These are phyloP conservation scores for Agrypnia vestita DNA, from an alignment of 1,140 invertebrate genomes.

Conservation along the genomic window DNA sequence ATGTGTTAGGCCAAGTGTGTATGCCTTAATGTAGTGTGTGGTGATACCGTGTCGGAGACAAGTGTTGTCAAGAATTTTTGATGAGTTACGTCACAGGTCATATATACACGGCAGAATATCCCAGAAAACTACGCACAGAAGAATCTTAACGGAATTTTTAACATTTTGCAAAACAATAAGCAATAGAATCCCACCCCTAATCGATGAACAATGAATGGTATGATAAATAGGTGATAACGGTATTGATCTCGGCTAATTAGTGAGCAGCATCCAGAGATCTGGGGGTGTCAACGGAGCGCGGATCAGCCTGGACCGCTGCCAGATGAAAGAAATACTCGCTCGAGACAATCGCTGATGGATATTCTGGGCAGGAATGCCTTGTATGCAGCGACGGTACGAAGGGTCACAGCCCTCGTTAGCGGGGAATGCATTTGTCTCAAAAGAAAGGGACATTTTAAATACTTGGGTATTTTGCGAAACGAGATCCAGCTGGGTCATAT, in stretches of 20 bases:
- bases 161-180: too few relatives aligned
- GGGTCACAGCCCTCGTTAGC: conserved; percentile 14
- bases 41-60: too few relatives aligned
- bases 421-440: background rate
- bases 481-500: too few relatives aligned
- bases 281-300: background rate
- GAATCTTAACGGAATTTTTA: too few relatives aligned
- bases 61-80: too few relatives aligned
- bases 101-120: too few relatives aligned
- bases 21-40: too few relatives aligned
- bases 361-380: background rate
- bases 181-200: too few relatives aligned
- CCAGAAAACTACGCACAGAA: too few relatives aligned
- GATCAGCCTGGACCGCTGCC: background rate
- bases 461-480: too few relatives aligned
- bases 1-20: too few relatives aligned
- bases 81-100: too few relatives aligned
- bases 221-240: conserved; percentile 2
- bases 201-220: background rate
- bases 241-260: conserved; percentile 13
- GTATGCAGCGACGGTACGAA: conserved; percentile 36
- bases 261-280: background rate
- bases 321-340: background rate
- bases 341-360: background rate
- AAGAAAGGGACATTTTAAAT: background rate